These are phyloP conservation scores for Andrena cerasifolii DNA, from an alignment of 1,140 invertebrate genomes.

Conservation along the genomic window DNA sequence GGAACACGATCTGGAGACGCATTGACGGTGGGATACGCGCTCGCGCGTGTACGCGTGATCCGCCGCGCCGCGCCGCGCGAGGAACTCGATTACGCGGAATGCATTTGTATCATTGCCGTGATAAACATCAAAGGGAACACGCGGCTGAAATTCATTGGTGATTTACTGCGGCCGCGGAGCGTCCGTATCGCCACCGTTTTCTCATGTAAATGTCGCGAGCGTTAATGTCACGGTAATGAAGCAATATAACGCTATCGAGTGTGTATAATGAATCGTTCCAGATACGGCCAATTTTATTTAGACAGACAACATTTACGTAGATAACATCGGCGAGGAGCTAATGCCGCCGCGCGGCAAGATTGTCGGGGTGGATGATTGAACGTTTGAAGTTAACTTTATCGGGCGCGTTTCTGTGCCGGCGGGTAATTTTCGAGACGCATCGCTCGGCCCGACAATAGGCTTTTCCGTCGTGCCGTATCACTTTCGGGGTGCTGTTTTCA, in stretches of 20 bases:
- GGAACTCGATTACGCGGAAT: slow-evolving; percentile 49
- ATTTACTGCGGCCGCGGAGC: slow-evolving; percentile 31
- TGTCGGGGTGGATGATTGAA: background rate
- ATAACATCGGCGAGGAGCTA: slow-evolving; percentile 7
- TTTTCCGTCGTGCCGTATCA: slow-evolving; percentile 39
- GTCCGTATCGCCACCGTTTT: slow-evolving; percentile 38
- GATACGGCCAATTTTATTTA: slow-evolving; percentile 1
- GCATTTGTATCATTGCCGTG: slow-evolving; percentile 48
- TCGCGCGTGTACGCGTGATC: background rate
- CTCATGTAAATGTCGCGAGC: slow-evolving; percentile 32
- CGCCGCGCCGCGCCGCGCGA: slow-evolving; percentile 15
- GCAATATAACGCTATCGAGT: slow-evolving; percentile 28
- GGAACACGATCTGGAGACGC: slow-evolving; percentile 33
- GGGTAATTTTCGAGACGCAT: slow-evolving; percentile 27
- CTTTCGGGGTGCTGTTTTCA: slow-evolving; percentile 70
- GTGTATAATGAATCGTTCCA: slow-evolving; percentile 13
- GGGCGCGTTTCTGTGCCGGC: background rate
- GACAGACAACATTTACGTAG: slow-evolving; percentile 18
- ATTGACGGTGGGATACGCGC: slow-evolving; percentile 2
- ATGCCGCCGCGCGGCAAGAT: background rate
- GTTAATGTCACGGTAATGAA: slow-evolving; percentile 47
- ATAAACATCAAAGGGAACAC: slow-evolving; percentile 50
- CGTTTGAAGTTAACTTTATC: slow-evolving; percentile 17
- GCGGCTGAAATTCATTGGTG: slow-evolving; percentile 40
- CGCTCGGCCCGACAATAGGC: slow-evolving; percentile 9